Evolutionary conservation across 2,113 vertebrate genomes (phyloP).

Genomic region (Pseudois nayaur): DNA sequence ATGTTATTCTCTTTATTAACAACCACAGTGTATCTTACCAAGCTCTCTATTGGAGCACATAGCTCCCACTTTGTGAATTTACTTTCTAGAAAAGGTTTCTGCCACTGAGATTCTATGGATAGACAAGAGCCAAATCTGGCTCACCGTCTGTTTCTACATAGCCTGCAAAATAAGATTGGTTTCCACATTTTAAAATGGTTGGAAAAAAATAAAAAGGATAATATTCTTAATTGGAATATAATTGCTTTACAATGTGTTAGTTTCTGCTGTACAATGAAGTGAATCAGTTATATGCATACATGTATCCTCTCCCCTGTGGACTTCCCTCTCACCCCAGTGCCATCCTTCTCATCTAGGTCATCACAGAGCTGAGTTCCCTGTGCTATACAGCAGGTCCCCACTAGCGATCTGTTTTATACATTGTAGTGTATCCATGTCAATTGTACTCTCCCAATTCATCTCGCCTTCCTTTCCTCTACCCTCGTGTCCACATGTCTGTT

Average conservation of each 20-base stretch:
- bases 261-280: not conserved
- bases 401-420: not conserved
- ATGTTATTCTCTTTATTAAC: not conserved
- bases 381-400: not conserved
- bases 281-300: not conserved
- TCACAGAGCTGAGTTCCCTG: not conserved
- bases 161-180: not conserved
- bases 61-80: not conserved
- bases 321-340: not conserved
- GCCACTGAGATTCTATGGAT: not conserved
- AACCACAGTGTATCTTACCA: not conserved
- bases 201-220: not conserved
- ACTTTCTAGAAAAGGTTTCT: not conserved
- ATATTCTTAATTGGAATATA: not conserved
- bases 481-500: not conserved
- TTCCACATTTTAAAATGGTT: not conserved
- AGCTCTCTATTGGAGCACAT: not conserved
- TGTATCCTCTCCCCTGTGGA: not conserved
- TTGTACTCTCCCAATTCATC: not conserved
- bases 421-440: not conserved
- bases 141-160: not conserved
- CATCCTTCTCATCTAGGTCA: not conserved
- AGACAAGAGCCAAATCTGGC: not conserved
- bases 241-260: not conserved
- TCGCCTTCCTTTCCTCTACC: not conserved